A percentile compares a stretch with the other conserved stretches of the same genome.
These are phyloP conservation scores for Drusus annulatus DNA, from an alignment of 1,140 invertebrate genomes.

Conservation along the genomic window DNA sequence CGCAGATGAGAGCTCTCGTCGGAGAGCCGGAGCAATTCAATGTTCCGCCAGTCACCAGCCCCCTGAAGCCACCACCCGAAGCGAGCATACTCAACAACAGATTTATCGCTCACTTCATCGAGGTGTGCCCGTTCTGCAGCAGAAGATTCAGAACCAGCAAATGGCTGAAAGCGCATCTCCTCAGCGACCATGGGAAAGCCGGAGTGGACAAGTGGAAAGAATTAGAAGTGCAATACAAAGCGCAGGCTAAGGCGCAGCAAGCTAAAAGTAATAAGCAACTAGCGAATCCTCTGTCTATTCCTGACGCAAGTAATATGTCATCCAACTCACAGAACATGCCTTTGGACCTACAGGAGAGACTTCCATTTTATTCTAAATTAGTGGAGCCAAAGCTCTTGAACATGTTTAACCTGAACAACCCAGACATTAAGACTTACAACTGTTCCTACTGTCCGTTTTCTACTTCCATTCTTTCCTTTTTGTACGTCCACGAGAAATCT, in stretches of 20 bases:
- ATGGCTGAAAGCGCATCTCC: conserved; percentile 90
- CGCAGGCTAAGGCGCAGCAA: conserved; percentile 60
- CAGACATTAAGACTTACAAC: conserved; percentile 81
- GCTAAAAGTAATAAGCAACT: conserved; percentile 60
- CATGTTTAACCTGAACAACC: conserved; percentile 57
- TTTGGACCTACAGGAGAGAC: conserved; percentile 65
- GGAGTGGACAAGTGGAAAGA: conserved; percentile 82
- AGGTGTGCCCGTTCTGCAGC: conserved; percentile 90
- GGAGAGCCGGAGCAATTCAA: conserved; percentile 53
- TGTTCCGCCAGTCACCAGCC: conserved; percentile 66
- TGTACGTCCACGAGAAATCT: conserved; percentile 92
- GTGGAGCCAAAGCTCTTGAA: conserved; percentile 56
- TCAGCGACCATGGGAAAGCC: conserved; percentile 87
- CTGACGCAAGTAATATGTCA: conserved; percentile 68
- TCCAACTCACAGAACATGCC: conserved; percentile 77
- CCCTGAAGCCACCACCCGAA: conserved; percentile 71
- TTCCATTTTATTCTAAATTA: conserved; percentile 57
- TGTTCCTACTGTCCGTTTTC: conserved; percentile 92
- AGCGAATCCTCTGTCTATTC: conserved; percentile 45
- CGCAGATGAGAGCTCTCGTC: conserved; percentile 58
- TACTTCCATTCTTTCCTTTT: conserved; percentile 89
- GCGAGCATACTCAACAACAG: conserved; percentile 74
- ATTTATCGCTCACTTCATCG: conserved; percentile 81
- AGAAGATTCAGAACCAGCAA: conserved; percentile 91
- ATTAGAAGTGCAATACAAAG: conserved; percentile 67